Base-by-base conservation (phyloP, 2,797 vertebrate genomes). In the Eulemur albifrons region DNA sequence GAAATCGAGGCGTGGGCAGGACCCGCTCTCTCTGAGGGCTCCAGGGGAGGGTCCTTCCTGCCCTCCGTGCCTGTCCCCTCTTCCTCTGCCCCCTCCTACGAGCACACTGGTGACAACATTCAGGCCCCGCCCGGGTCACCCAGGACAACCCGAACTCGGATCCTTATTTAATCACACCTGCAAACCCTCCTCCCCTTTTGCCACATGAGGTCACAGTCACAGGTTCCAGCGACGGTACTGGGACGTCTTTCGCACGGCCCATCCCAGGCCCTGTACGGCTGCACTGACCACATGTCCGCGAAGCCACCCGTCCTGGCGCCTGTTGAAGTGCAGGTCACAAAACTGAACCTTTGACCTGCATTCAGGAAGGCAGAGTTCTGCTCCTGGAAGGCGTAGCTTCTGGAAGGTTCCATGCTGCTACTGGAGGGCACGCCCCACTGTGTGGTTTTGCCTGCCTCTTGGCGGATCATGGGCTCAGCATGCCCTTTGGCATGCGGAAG, bases 281-380 rank as follows among this genome's bases (percentile, higher is more conserved):
- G 54, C 10, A 1, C 6, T 18, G 30, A 32, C 70, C 57, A 1
- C 45, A 3, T 2, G 0, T 48, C 32, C 5, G 0, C 0, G 12
- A 15, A 61, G 75, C 67, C 75, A 76, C 52, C 69, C 7, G 77
- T 38, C 57, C 48, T 18, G 61, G 23, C 4, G 23, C 40, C 40
- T 35, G 5, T 9, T 35, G 3, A 21, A n/a, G 4, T 63, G 25
- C 23, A 23, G 54, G 40, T 73, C 48, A 67, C 40, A 40, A 30
- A 11, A 54, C 20, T 15, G 40, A 84, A 38, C 32, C 79, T 57
- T 27, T 73, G 32, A 18, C 43, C 9, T 13, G 3, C 17, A 2
- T 11, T 8, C 35, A 7, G 1, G 2, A 54, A 45, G 43, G 61
- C 80, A 25, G 40, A 20, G n/a, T 73, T 93, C 69, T 63, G 38